Conservation (phyloP, 1,140 invertebrate species). For the Bicyclus anynana region DNA sequence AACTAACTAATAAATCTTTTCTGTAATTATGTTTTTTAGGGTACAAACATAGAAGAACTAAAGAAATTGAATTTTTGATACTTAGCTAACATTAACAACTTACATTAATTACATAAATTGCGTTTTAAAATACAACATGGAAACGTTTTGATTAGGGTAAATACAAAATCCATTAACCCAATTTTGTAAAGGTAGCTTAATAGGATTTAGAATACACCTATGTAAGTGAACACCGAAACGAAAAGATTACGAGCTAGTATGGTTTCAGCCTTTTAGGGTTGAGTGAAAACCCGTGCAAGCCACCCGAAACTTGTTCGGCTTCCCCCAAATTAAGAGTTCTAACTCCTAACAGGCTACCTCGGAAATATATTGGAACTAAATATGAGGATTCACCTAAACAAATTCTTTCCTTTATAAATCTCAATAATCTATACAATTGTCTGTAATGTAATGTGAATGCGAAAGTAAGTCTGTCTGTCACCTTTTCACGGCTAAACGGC, state of each 20-base stretch:
- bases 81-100: neutral
- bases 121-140: neutral
- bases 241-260: slow-evolving; percentile 59
- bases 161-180: slow-evolving; percentile 33
- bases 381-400: too few species aligned
- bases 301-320: slow-evolving; percentile 40
- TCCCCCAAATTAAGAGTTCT: slow-evolving; percentile 23
- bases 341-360: neutral
- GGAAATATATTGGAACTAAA: too few species aligned
- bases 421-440: too few species aligned
- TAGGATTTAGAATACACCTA: slow-evolving; percentile 50
- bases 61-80: too few species aligned
- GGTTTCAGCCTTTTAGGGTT: slow-evolving; percentile 69
- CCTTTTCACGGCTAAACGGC: too few species aligned
- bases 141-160: slow-evolving; percentile 5
- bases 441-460: too few species aligned
- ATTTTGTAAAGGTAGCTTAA: slow-evolving; percentile 39
- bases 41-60: too few species aligned
- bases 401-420: too few species aligned
- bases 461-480: too few species aligned
- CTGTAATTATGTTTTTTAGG: too few species aligned
- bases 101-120: too few species aligned
- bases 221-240: slow-evolving; percentile 32
- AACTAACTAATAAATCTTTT: too few species aligned
- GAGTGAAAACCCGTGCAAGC: slow-evolving; percentile 40